Evolutionary conservation across 2,888 invertebrate genomes (phyloP).

Genomic region (Torymus tubicola): DNA sequence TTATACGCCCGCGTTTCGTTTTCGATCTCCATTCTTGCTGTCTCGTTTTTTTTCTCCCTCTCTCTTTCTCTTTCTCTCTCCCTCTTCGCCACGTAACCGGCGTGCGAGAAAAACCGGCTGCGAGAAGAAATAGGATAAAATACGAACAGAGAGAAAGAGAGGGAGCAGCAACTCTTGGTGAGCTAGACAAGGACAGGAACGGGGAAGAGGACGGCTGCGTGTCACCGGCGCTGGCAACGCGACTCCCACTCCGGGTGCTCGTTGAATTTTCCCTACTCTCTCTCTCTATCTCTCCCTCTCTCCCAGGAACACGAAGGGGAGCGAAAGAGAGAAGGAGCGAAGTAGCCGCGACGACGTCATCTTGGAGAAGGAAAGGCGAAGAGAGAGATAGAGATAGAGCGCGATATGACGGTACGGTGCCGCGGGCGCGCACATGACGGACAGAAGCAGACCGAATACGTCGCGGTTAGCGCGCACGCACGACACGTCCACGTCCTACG

Average conservation of each 20-base stretch:
- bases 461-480: slow-evolving; percentile 19
- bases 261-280: slow-evolving; percentile 48
- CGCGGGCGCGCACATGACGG: slow-evolving; percentile 6
- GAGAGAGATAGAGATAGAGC: slow-evolving; percentile 37
- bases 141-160: slow-evolving; percentile 32
- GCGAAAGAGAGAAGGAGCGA: slow-evolving; percentile 34
- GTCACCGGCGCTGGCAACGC: slow-evolving; percentile 25
- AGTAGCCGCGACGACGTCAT: slow-evolving; percentile 32
- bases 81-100: too few relatives aligned
- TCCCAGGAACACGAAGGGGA: not conserved
- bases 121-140: slow-evolving; percentile 22
- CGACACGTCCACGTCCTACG: slow-evolving; percentile 51
- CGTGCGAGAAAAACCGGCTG: not conserved
- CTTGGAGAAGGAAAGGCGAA: slow-evolving; percentile 5
- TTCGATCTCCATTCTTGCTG: not conserved
- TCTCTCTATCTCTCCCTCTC: slow-evolving; percentile 16
- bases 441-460: slow-evolving; percentile 28
- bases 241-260: slow-evolving; percentile 30
- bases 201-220: slow-evolving; percentile 15
- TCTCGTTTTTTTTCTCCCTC: not conserved
- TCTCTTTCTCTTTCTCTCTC: not conserved
- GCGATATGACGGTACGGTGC: slow-evolving; percentile 11
- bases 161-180: slow-evolving; percentile 1
- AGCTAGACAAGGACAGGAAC: slow-evolving; percentile 8
- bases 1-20: too few relatives aligned